A percentile compares a stretch with the other conserved stretches of the same genome.
Evolutionary conservation across 2,888 invertebrate genomes (phyloP).

Genomic region (Orthonevra nobilis): DNA sequence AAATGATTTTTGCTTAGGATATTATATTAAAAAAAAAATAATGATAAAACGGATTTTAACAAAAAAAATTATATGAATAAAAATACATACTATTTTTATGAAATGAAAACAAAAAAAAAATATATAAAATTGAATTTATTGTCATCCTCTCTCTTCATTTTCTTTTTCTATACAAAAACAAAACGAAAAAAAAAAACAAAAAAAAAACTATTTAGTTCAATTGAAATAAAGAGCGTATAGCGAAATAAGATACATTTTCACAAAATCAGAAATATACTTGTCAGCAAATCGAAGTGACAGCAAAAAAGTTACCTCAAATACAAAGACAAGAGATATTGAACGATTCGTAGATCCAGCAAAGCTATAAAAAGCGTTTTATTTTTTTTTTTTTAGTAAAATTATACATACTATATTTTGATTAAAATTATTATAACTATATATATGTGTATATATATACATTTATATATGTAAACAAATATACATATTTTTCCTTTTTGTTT

Average conservation of each 20-base stretch:
- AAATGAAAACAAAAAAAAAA: conserved; percentile 28
- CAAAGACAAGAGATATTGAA: conserved; percentile 42
- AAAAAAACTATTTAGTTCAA: conserved; percentile 52
- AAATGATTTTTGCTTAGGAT: conserved; percentile 70
- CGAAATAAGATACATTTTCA: conserved; percentile 18
- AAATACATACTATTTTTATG: conserved; percentile 9
- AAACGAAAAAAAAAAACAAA: conserved; percentile 12
- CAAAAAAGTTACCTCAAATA: conserved; percentile 36
- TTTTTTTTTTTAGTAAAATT: conserved; percentile 3
- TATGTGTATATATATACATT: conserved; percentile 6
- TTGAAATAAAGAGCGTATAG: conserved; percentile 46
- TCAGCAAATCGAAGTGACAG: conserved; percentile 8
- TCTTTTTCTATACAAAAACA: conserved; percentile 42
- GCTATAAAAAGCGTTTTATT: conserved; percentile 12
- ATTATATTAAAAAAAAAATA: conserved; percentile 48
- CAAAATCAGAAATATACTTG: background rate
- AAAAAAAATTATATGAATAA: conserved; percentile 3
- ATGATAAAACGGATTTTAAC: conserved; percentile 53
- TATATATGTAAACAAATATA: background rate
- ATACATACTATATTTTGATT: conserved; percentile 9
- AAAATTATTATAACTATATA: conserved; percentile 12
- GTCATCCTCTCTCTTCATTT: conserved; percentile 51
- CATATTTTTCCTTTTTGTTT: conserved; percentile 20
- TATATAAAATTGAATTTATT: conserved; percentile 48
- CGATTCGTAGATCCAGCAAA: conserved; percentile 31